A percentile compares a stretch with the other conserved stretches of the same genome.
Evolutionary conservation across 2,113 vertebrate genomes (phyloP).

Genomic region (Boulengeromyrus knoepffleri): DNA sequence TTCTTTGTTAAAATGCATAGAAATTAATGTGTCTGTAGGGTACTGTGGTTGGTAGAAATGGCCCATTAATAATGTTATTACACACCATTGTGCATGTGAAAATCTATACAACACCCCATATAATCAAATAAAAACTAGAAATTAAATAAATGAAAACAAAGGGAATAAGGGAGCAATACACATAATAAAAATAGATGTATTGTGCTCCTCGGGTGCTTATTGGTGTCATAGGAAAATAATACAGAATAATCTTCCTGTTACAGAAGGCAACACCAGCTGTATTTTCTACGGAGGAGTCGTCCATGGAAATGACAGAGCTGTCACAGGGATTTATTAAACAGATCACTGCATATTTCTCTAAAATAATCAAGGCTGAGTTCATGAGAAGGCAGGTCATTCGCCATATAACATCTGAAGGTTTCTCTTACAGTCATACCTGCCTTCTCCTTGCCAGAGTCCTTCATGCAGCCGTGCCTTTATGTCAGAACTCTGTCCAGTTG

Average conservation of each 20-base stretch:
- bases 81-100: background rate
- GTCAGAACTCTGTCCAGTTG: background rate
- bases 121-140: background rate
- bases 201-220: background rate
- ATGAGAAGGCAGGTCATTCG: background rate
- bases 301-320: background rate
- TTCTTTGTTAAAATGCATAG: background rate
- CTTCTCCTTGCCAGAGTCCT: background rate
- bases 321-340: background rate
- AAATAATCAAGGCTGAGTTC: background rate
- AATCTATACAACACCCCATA: background rate
- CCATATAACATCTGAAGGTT: background rate
- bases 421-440: background rate
- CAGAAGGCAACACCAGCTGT: background rate
- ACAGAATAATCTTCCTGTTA: background rate
- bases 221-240: background rate
- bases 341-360: background rate
- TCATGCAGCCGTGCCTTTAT: background rate
- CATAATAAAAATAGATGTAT: background rate
- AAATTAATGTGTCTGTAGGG: background rate
- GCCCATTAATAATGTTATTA: background rate
- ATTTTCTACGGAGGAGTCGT: background rate
- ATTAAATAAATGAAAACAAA: slow-evolving; percentile 1
- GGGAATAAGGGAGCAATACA: background rate
- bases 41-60: background rate